phyloP scores from a whole-genome alignment of 2,888 invertebrate species.

The Clistopyga incitator region DNA sequence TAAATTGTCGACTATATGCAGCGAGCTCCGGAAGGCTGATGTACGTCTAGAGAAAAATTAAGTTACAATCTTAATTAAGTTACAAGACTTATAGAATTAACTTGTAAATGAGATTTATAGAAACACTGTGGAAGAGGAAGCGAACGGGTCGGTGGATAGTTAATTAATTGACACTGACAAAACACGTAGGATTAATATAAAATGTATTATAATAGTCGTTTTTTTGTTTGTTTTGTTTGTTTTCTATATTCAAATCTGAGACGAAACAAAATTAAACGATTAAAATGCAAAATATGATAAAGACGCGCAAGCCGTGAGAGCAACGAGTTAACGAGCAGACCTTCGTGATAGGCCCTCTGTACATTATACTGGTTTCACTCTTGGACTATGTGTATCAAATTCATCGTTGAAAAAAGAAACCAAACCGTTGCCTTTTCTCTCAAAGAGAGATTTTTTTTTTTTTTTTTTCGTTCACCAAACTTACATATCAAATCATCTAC shows the following conservation, averaged over 20 bases:
- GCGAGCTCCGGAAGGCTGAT: slow-evolving; percentile 48
- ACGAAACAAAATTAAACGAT: slow-evolving; percentile 67
- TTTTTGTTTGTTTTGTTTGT: slow-evolving; percentile 58
- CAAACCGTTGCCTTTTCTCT: slow-evolving; percentile 32
- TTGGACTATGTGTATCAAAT: slow-evolving; percentile 34
- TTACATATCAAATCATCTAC: slow-evolving; percentile 34
- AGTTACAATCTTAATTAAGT: slow-evolving; percentile 41
- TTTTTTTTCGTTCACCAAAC: slow-evolving; percentile 37
- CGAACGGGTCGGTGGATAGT: slow-evolving; percentile 45
- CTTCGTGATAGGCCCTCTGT: slow-evolving; percentile 74
- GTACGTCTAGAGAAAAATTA: slow-evolving; percentile 48
- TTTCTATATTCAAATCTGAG: slow-evolving; percentile 77
- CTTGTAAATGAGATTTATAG: too few species aligned
- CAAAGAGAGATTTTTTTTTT: slow-evolving; percentile 31
- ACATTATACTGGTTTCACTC: slow-evolving; percentile 67
- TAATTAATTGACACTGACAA: slow-evolving; percentile 71
- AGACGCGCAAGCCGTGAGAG: slow-evolving; percentile 56
- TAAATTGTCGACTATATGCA: slow-evolving; percentile 48
- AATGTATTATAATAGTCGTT: slow-evolving; percentile 83
- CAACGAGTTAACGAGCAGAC: slow-evolving; percentile 49
- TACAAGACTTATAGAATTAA: too few species aligned
- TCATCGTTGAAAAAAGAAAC: slow-evolving; percentile 43
- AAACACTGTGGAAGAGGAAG: slow-evolving; percentile 4
- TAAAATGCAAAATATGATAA: slow-evolving; percentile 60
- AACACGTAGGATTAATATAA: slow-evolving; percentile 82